Conservation (phyloP, 1,140 invertebrate species). For the Caenorhabditis brenneri region DNA sequence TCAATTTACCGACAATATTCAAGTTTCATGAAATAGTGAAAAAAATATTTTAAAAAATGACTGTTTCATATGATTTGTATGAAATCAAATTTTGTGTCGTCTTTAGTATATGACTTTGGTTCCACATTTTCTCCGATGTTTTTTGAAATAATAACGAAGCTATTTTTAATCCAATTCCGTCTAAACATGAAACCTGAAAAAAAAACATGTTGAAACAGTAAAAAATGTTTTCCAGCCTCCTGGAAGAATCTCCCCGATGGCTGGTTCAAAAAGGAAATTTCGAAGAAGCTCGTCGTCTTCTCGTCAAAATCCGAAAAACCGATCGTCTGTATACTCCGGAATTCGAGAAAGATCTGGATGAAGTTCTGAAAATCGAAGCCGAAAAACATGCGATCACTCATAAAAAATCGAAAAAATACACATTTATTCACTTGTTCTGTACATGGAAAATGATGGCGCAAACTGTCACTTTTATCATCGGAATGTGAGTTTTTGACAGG, state of each 20-base stretch:
- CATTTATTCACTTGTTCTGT: conserved; percentile 45
- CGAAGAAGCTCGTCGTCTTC: not conserved
- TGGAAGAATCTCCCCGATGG: no score
- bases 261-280: conserved; percentile 36
- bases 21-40: no score
- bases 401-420: conserved; percentile 34
- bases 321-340: not conserved
- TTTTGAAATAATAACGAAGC: no score
- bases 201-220: no score
- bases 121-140: no score
- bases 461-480: conserved; percentile 20
- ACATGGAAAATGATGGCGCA: conserved; percentile 42
- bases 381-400: not conserved
- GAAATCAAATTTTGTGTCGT: no score
- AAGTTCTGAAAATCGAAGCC: conserved; percentile 18
- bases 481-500: conserved; percentile 3
- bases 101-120: no score
- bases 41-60: no score
- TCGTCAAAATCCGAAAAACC: conserved; percentile 33
- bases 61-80: no score
- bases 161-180: no score
- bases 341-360: conserved; percentile 15
- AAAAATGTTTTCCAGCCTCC: not conserved
- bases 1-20: no score
- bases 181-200: no score